Evolutionary conservation across 2,888 invertebrate genomes (phyloP), one percentile per base, ranked within the genome.

Genomic region (Microchrysa polita): DNA sequence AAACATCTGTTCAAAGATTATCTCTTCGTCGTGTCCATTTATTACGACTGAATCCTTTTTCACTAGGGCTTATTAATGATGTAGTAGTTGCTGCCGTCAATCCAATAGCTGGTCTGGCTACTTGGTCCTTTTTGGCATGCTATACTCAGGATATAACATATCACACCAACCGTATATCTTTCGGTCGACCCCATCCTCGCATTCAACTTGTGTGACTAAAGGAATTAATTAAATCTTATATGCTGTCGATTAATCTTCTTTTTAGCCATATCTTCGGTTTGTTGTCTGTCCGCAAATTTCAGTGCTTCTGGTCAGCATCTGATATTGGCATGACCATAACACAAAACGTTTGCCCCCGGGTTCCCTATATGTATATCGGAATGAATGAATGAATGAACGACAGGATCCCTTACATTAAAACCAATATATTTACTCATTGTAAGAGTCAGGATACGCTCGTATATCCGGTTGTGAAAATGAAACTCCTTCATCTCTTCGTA

Each of bases 211-310:
- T n/a, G n/a, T n/a, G n/a, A n/a, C 16, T 48, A 48, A 48, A 4
- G 59, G 44, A 65, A 65, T 65, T 65, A 65, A 65, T 65, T 65
- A 65, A 65, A 65, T n/a, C 44, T 44, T 44, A 65, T 65, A 44
- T 22, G 42, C 34, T 65, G 44, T 44, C 65, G 65, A 65, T 65
- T 65, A 65, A 65, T 65, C 65, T 65, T 65, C 44, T 20, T 65
- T 65, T 16, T 44, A 34, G 59, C 65, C n/a, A n/a, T 65, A 44
- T 65, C 65, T 65, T 65, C 65, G 65, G 65, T 44, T 65, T 42
- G 65, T 44, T 44, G 44, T 48, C 65, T 44, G 18, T 18, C 65
- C 44, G 20, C 65, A 65, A 44, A 48, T 44, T 65, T 44, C 65
- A 65, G 44, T 65, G 65, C 65, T 65, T 42, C 40, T 65, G 65